Evolutionary conservation across 2,888 invertebrate genomes (phyloP), one percentile per base, ranked within the genome.

Genomic region (Melinaea menophilus): DNA sequence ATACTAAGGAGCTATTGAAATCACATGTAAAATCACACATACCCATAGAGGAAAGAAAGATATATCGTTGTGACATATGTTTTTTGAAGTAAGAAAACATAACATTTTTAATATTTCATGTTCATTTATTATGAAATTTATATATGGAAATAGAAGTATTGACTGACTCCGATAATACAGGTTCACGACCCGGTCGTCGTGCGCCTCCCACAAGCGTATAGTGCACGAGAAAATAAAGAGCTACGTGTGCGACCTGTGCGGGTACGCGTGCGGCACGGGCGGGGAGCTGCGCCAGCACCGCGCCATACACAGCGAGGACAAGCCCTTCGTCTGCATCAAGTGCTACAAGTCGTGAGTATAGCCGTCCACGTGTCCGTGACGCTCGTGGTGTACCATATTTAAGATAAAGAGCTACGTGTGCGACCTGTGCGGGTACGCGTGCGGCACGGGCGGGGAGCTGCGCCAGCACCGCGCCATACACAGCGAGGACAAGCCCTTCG

Each of bases 231-330:
- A 92, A 77, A 89, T 92, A 68, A 90, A 92, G 72, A 88, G 91
- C 47, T 92, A 90, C 80, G 90, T 92, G 70, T 92, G 92, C 77
- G 92, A 92, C 73, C 79, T 88, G 71, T 92, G 92, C 79, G 92
- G 92, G 4, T 92, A 91, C 79, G 90, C 92, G 71, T 92, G 92
- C 78, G 92, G 92, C 60, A 92, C 92, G 66, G 89, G 88, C 77
- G 92, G 92, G 59, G 92, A 92, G 76, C 79, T 92, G 74, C 86
- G 91, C 2, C 92, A 92, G 71, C 92, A 92, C 73, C 85, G 91
- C 71, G 92, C 92, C 65, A 92, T 92, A 70, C 92, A 92, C 76
- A 92, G 92, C 78, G 92, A 92, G 71, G 92, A 89, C 71, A 92
- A 91, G 70, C 91, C 90, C 3, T 91, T 85, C 79, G 84, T 82